These are phyloP conservation scores for Trissoscelio sp. DNA, from an alignment of 2,888 invertebrate species.

Conservation along the genomic window DNA sequence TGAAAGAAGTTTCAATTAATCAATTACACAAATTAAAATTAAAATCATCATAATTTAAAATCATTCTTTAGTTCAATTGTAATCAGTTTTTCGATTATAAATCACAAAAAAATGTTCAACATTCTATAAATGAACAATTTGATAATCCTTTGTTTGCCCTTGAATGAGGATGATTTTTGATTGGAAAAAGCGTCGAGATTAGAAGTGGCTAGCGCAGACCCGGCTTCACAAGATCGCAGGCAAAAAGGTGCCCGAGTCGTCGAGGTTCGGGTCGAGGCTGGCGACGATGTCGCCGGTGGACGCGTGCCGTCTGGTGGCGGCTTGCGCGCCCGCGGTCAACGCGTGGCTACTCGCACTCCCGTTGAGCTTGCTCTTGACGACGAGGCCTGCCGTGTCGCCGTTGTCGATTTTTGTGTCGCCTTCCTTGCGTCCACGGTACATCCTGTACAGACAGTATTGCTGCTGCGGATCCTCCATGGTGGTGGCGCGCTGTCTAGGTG, in stretches of 20 bases:
- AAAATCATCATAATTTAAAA: too few species aligned
- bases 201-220: slow-evolving; percentile 82
- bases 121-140: too few species aligned
- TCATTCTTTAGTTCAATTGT: too few species aligned
- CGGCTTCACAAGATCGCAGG: slow-evolving; percentile 86
- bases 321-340: slow-evolving; percentile 79
- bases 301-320: slow-evolving; percentile 81
- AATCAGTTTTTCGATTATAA: too few species aligned
- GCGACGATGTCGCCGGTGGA: slow-evolving; percentile 83
- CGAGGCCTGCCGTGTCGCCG: slow-evolving; percentile 75
- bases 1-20: too few species aligned
- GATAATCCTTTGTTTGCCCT: too few species aligned
- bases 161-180: too few species aligned
- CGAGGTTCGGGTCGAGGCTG: slow-evolving; percentile 84
- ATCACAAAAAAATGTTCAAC: too few species aligned
- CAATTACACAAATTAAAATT: too few species aligned
- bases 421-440: slow-evolving; percentile 82
- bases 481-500: slow-evolving; percentile 84
- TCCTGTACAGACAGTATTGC: slow-evolving; percentile 82
- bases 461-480: slow-evolving; percentile 83
- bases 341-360: slow-evolving; percentile 82
- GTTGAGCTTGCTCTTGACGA: slow-evolving; percentile 81
- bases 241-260: slow-evolving; percentile 87
- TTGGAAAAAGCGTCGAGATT: slow-evolving; percentile 60
- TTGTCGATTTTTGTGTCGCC: slow-evolving; percentile 77